Evolutionary conservation across 2,888 invertebrate genomes (phyloP), one percentile per base, ranked within the genome.

Genomic region (Pantelozetes paolii): DNA sequence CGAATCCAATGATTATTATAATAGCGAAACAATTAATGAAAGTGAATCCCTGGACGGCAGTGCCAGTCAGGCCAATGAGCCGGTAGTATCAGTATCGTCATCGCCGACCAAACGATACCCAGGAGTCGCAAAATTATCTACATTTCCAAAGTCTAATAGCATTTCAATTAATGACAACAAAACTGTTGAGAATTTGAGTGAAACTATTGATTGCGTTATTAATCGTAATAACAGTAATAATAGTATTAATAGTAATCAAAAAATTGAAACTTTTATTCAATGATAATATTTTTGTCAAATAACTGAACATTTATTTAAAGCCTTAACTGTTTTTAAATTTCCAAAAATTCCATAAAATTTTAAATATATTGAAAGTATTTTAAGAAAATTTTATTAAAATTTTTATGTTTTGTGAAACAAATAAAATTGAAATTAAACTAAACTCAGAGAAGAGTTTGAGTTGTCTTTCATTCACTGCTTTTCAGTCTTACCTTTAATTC

Each of bases 21-120:
- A 64, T 64, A 64, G 20, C 18, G 32, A 64, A n/a, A 36, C 64
- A 36, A 64, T 32, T 64, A 64, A 64, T 64, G 64, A 64, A 30
- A 64, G 36, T 0, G 64, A 64, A 64, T 64, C 64, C 64, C 64
- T 64, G 36, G 64, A 64, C 30, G 36, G 36, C 36, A 64, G 64
- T 36, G 36, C 36, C 64, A 36, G 64, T 64, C 64, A 64, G 30
- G 36, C 20, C 32, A 64, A 64, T 64, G 26, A 57, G 64, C 9
- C 64, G 6, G n/a, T 32, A 11, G 20, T 36, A 15, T 64, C 74
- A 20, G 42, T 71, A 23, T n/a, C 45, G n/a, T n/a, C 59, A 30
- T 71, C 74, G 20, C 71, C 71, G 13, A 32, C 48, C 36, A 71
- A 71, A 71, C 57, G 69, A 57, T 74, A 74, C 71, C 74, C 71